Evolutionary conservation across 1,140 invertebrate genomes (phyloP).

Genomic region (Drosophila triauraria): DNA sequence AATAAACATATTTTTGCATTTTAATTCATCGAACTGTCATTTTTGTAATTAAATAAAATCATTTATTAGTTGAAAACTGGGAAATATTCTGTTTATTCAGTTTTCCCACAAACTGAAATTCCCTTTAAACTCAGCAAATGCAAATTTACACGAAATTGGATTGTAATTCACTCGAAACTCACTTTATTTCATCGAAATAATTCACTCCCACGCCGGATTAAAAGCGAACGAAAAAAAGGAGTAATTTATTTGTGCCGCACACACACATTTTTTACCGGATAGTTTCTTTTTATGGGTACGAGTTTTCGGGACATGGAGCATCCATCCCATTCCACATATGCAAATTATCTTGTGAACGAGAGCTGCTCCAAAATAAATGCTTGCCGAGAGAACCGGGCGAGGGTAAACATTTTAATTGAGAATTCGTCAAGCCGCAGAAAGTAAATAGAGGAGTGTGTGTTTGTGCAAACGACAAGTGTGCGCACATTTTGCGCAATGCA

Average conservation of each 20-base stretch:
- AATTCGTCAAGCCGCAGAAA: conserved; percentile 71
- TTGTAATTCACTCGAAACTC: conserved; percentile 25
- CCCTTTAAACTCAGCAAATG: not conserved
- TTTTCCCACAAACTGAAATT: too few species aligned
- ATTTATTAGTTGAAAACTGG: not conserved
- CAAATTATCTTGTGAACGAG: conserved; percentile 45
- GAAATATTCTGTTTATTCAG: not conserved
- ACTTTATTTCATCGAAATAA: conserved; percentile 22
- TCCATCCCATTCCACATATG: conserved; percentile 27
- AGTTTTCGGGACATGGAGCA: conserved; percentile 11
- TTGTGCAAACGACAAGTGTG: conserved; percentile 66
- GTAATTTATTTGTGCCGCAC: conserved; percentile 21
- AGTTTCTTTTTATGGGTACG: conserved; percentile 10
- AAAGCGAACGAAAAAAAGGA: conserved; percentile 18
- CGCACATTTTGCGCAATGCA: conserved; percentile 42
- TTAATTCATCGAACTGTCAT: not conserved
- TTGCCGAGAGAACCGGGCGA: conserved; percentile 31
- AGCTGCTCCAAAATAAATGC: conserved; percentile 21
- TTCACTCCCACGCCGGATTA: conserved; percentile 13
- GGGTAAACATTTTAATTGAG: conserved; percentile 80
- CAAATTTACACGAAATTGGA: not conserved
- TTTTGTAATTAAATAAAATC: not conserved
- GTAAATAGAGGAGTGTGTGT: conserved; percentile 66
- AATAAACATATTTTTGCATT: not conserved
- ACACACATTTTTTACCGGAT: conserved; percentile 16